Base-by-base conservation (phyloP, 2,888 invertebrate species). In the Abrostola tripartita region DNA sequence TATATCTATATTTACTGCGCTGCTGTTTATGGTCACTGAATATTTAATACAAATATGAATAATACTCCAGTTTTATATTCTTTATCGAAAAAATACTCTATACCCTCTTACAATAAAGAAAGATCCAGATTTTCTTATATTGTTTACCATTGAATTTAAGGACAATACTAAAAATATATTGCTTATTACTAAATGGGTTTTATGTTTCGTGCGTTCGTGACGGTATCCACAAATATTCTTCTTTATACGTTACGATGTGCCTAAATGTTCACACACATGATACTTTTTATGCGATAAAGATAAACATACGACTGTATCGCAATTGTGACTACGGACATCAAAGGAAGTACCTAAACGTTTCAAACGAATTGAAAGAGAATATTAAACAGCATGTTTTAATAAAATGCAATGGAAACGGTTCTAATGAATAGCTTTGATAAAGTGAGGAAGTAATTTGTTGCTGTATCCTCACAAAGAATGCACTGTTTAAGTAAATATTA, bases 401-500 rank as follows among this genome's bases (percentile, higher is more conserved):
- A 50, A 8, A 55, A 60, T 42, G 44, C 38, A 14, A 52, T 61
- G 54, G 52, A 10, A 69, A 73, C 14, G 50, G 40, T 1, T 12
- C 5, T 59, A 72, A 72, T 69, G 58, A 74, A 72, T 65, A 42
- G 47, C 11, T 38, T 61, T 37, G 41, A 14, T 42, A 50, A 24
- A 47, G 49, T 14, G 55, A 61, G 57, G 53, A 64, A 58, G 61
- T 61, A 41, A 63, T 72, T 65, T 68, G 12, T 49, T 14, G 9
- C 12, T 55, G 61, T 53, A 38, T 40, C 44, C 44, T 52, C 24
- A 37, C 37, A 12, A 60, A 66, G 69, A 74, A 76, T 66, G 60
- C 57, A 61, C 59, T 24, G 57, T 56, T 72, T 69, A 71, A 71
- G 76, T 79, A 85, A 82, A 82, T 75, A 81, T 78, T 76, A 81